Evolutionary conservation across 2,888 invertebrate genomes (phyloP), one percentile per base, ranked within the genome.

Genomic region (Tridacna crocea): DNA sequence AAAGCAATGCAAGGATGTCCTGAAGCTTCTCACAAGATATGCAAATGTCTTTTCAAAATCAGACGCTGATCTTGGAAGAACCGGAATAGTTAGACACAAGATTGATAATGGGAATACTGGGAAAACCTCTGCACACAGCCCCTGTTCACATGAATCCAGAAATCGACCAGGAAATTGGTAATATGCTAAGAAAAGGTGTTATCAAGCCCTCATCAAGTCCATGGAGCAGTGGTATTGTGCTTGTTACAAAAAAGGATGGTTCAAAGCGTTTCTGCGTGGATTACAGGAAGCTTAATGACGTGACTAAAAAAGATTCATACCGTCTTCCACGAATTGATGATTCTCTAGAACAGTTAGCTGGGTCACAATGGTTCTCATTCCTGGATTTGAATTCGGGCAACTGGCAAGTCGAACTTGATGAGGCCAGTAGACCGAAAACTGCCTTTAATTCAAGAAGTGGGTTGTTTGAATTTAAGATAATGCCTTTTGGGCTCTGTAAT

Each of bases 331-430:
- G n/a, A n/a, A n/a, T n/a, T n/a, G n/a, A n/a, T n/a, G n/a, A n/a
- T n/a, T n/a, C n/a, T n/a, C n/a, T n/a, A n/a, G n/a, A n/a, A n/a
- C n/a, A n/a, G n/a, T n/a, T n/a, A n/a, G n/a, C n/a, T n/a, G n/a
- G n/a, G n/a, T n/a, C 27, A 26, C 76, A 65, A 66, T 66, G 55
- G 19, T n/a, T 46, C 12, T 63, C 74, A 17, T 87, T 82, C 72
- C 88, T 89, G 55, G 70, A 85, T 51, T 51, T 46, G 55, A 79
- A 47, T 22, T 88, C 10, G 58, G 76, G 8, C 55, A 46, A 47
- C 46, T 48, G 19, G 83, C 87, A n/a, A 47, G 58, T 60, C n/a
- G n/a, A n/a, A n/a, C n/a, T n/a, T n/a, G n/a, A n/a, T n/a, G n/a
- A n/a, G n/a, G n/a, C n/a, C n/a, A n/a, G n/a, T n/a, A n/a, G n/a